A percentile compares a stretch with the other conserved stretches of the same genome.
These are phyloP conservation scores for Microplitis demolitor DNA, from an alignment of 1,140 invertebrate species.

Conservation along the genomic window DNA sequence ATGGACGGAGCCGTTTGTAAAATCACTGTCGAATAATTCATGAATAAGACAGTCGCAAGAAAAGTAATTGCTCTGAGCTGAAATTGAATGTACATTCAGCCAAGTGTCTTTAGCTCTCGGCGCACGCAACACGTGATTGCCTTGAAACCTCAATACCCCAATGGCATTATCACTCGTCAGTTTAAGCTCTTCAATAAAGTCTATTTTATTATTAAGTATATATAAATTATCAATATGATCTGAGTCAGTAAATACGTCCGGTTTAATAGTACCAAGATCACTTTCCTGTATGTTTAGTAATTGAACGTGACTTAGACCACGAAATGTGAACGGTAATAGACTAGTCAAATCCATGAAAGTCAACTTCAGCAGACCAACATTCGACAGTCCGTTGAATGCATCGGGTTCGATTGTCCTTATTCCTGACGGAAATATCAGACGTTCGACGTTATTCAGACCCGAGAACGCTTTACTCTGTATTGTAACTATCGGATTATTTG, in stretches of 20 bases:
- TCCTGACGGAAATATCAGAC: slow-evolving; percentile 76
- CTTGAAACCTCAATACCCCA: slow-evolving; percentile 71
- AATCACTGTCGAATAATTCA: slow-evolving; percentile 72
- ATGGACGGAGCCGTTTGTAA: slow-evolving; percentile 68
- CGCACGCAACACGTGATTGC: slow-evolving; percentile 80
- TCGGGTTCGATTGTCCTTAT: slow-evolving; percentile 75
- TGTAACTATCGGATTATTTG: slow-evolving; percentile 76
- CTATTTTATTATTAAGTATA: slow-evolving; percentile 83
- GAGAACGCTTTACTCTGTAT: slow-evolving; percentile 79
- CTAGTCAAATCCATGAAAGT: slow-evolving; percentile 80
- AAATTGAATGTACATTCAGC: slow-evolving; percentile 70
- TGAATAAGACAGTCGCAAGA: slow-evolving; percentile 83
- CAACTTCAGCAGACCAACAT: slow-evolving; percentile 76
- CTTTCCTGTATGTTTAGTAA: slow-evolving; percentile 78
- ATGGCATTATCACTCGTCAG: slow-evolving; percentile 72
- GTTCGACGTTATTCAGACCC: slow-evolving; percentile 77
- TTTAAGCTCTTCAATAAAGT: slow-evolving; percentile 74
- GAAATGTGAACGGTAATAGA: slow-evolving; percentile 73
- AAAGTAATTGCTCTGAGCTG: slow-evolving; percentile 77
- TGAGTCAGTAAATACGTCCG: slow-evolving; percentile 75
- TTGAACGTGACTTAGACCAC: slow-evolving; percentile 75
- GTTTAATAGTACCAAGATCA: slow-evolving; percentile 74
- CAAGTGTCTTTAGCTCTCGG: slow-evolving; percentile 70
- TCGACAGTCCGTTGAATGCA: slow-evolving; percentile 79
- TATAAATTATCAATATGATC: slow-evolving; percentile 72